Percentiles rank a stretch among this genome's conserved stretches.
These are phyloP conservation scores for Falco novaeseelandiae DNA, from an alignment of 2,797 vertebrate species.

Conservation along the genomic window DNA sequence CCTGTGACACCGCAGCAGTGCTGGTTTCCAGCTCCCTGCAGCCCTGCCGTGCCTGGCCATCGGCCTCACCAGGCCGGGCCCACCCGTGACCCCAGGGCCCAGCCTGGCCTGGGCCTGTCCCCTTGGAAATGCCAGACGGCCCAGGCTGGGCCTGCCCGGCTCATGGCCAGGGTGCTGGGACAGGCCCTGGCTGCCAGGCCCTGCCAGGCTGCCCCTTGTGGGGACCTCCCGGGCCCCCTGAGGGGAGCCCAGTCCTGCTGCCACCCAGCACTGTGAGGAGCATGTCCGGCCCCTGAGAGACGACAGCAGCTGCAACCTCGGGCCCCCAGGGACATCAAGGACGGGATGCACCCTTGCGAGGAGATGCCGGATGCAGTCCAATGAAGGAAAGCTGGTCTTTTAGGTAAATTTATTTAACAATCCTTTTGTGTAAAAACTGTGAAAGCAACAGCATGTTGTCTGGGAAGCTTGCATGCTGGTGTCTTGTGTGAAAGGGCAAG, in stretches of 20 bases:
- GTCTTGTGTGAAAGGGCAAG: neutral
- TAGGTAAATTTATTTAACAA: neutral
- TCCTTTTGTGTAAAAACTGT: neutral
- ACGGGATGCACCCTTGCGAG: neutral
- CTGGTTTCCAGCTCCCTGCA: neutral
- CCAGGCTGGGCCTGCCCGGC: too few species aligned
- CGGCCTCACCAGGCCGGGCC: neutral
- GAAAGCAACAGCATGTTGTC: fast-evolving
- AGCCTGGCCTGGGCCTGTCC: neutral
- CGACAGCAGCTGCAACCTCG: neutral
- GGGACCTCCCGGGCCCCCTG: too few species aligned
- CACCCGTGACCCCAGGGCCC: fast-evolving
- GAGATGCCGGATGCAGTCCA: too few species aligned
- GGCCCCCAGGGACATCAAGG: fast-evolving
- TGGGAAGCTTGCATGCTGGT: fast-evolving
- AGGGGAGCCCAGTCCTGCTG: neutral
- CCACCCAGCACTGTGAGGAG: fast-evolving
- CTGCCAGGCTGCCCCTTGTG: fast-evolving
- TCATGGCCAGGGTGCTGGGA: too few species aligned
- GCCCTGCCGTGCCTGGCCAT: too few species aligned
- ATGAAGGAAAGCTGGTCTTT: fast-evolving
- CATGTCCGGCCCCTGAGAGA: neutral
- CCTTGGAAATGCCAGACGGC: too few species aligned
- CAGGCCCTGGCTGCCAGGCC: neutral
- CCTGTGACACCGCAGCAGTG: neutral